Evolutionary conservation across 2,113 vertebrate genomes (phyloP).

Genomic region (Stercorarius parasiticus): DNA sequence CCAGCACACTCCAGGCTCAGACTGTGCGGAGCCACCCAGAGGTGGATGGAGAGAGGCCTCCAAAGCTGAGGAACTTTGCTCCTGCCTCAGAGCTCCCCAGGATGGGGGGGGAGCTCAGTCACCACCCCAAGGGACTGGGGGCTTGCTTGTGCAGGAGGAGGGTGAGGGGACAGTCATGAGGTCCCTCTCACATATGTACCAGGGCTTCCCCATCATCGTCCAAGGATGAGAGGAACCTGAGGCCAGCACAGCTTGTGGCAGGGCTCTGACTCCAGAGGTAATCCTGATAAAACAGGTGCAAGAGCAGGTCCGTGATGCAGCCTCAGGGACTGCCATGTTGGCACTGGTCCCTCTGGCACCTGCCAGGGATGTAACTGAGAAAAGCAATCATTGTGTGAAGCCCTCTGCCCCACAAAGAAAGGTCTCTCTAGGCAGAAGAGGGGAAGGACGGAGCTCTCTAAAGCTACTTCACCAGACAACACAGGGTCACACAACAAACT

Average conservation of each 20-base stretch:
- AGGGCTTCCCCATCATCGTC: background rate
- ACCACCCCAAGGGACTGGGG: background rate
- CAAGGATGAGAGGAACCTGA: background rate
- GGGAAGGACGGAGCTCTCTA: conserved; percentile 16
- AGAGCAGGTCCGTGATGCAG: background rate
- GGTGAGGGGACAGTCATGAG: background rate
- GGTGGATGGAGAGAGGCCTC: background rate
- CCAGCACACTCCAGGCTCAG: background rate
- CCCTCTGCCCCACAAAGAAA: background rate
- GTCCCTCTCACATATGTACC: background rate
- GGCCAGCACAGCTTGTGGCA: background rate
- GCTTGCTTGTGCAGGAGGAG: background rate
- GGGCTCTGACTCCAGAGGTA: background rate
- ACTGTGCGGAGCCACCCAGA: background rate
- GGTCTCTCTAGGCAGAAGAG: background rate
- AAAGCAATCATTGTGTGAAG: background rate
- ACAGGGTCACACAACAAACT: conserved; percentile 67
- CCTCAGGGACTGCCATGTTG: background rate
- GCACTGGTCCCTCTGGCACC: background rate
- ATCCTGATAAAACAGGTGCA: background rate
- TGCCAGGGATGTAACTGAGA: background rate
- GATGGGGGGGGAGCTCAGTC: accelerated
- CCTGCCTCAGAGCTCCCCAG: background rate
- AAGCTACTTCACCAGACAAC: conserved; percentile 61
- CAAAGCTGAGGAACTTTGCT: background rate